Evolutionary conservation across 1,140 invertebrate species (phyloP), one percentile per base, ranked within the genome.

Genomic region (Drosophila pachea): DNA sequence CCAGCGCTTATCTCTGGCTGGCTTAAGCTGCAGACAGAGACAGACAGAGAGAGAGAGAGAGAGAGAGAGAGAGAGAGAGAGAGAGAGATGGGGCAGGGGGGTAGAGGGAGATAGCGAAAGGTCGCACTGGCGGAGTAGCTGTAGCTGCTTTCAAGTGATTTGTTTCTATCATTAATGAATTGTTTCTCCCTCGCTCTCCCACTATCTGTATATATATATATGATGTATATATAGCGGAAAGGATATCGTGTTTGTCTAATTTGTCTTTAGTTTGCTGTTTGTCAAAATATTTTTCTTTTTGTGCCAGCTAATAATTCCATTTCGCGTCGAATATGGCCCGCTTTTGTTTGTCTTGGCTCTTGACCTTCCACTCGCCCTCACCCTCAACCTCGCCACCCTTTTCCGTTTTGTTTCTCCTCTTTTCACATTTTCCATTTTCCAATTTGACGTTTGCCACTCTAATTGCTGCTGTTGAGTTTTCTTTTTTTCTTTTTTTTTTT

Each of bases 391-490:
- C n/a, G n/a, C 40, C n/a, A 43, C 40, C 40, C 40, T 14, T 14
- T 54, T 11, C 6, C 36, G 12, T 42, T 54, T 56, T n/a, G n/a
- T n/a, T n/a, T n/a, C n/a, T n/a, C n/a, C 6, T 8, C 49, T 5
- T 16, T 32, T 43, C 42, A 6, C 36, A 31, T 42, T 54, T 56
- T 9, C 29, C 49, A 9, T 16, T 32, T 43, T 56, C 38, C 53
- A 36, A 33, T 66, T 59, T 59, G 33, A 47, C 59, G 7, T 31
- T 58, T 40, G 42, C 42, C 22, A 7, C 33, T 62, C 42, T 68
- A 68, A 56, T 52, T 62, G 68, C 64, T 61, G 72, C 60, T 75
- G 76, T 73, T 73, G 76, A 55, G 65, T 8, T 62, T 59, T 31
- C 55, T 73, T 59, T 58, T 60, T 68, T 22, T 22, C 22, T 3